Percentiles rank a stretch among this genome's conserved stretches.
phyloP scores from a whole-genome alignment of 1,140 invertebrate species.

The Zaprionus camerounensis region DNA sequence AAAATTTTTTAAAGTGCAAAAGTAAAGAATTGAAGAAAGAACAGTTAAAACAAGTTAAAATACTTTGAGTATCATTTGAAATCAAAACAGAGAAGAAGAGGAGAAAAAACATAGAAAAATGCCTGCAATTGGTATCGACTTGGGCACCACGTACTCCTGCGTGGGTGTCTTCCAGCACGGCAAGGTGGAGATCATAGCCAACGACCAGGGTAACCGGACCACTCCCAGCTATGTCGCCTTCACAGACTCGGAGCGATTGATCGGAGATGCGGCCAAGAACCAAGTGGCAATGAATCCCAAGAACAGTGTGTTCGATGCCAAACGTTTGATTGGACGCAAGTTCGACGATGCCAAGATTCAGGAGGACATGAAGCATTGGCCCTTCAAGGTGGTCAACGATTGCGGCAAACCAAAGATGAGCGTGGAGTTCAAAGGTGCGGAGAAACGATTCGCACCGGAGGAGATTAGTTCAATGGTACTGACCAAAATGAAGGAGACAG shows the following conservation, averaged over 20 bases:
- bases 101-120: constrained; percentile 72
- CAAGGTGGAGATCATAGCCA: constrained; percentile 96
- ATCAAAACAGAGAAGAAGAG: constrained; percentile 26
- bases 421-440: constrained; percentile 90
- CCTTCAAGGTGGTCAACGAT: constrained; percentile 89
- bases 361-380: constrained; percentile 91
- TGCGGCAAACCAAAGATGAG: constrained; percentile 88
- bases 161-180: constrained; percentile 93
- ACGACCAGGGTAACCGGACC: constrained; percentile 96
- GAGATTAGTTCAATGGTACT: constrained; percentile 92
- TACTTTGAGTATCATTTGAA: constrained; percentile 22
- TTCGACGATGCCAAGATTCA: constrained; percentile 90
- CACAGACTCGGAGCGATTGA: constrained; percentile 93
- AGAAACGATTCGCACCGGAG: constrained; percentile 90
- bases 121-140: constrained; percentile 89
- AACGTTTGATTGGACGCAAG: constrained; percentile 88
- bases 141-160: constrained; percentile 92
- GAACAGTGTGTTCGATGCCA: constrained; percentile 92
- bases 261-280: constrained; percentile 93
- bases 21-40: neutral
- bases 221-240: constrained; percentile 97
- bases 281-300: constrained; percentile 91
- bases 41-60: neutral
- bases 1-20: neutral
- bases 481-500: constrained; percentile 92